Percentiles rank a stretch among this genome's conserved stretches.
phyloP scores from a whole-genome alignment of 2,797 vertebrate genomes.

The Ara ararauna region DNA sequence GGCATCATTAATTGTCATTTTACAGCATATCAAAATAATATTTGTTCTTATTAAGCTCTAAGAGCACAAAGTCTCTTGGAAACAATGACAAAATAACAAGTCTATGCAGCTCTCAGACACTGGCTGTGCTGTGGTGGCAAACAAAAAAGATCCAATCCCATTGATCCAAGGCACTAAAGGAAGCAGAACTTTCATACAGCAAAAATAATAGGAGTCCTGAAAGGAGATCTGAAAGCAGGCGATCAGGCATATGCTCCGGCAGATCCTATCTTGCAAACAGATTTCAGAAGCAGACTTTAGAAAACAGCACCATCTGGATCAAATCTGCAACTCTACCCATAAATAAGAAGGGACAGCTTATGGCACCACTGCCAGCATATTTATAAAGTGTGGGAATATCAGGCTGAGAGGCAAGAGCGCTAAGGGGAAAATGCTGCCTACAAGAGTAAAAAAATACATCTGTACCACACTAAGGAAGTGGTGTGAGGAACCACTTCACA shows the following conservation, averaged over 20 bases:
- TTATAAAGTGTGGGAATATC: constrained; percentile 10
- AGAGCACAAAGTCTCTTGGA: background rate
- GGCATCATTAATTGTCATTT: background rate
- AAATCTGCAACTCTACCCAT: constrained; percentile 75
- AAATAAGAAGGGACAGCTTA: constrained; percentile 67
- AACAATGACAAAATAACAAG: background rate
- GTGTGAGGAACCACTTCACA: background rate
- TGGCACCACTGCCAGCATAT: constrained; percentile 38
- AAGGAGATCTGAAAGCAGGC: constrained; percentile 64
- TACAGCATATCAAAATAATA: background rate
- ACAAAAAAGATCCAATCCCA: background rate
- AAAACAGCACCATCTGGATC: constrained; percentile 86
- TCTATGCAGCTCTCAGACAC: background rate
- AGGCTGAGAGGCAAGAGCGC: background rate
- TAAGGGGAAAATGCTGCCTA: background rate
- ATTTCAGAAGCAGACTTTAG: constrained; percentile 78
- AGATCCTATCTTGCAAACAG: constrained; percentile 80
- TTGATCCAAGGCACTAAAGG: background rate
- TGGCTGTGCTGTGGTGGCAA: background rate
- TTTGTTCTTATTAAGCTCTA: background rate
- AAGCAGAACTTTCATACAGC: background rate
- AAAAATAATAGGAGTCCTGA: constrained; percentile 41
- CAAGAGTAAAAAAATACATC: background rate
- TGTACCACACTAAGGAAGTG: background rate
- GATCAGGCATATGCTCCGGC: constrained; percentile 77